Base-by-base conservation (phyloP, 2,888 invertebrate genomes). In the Polia nebulosa region DNA sequence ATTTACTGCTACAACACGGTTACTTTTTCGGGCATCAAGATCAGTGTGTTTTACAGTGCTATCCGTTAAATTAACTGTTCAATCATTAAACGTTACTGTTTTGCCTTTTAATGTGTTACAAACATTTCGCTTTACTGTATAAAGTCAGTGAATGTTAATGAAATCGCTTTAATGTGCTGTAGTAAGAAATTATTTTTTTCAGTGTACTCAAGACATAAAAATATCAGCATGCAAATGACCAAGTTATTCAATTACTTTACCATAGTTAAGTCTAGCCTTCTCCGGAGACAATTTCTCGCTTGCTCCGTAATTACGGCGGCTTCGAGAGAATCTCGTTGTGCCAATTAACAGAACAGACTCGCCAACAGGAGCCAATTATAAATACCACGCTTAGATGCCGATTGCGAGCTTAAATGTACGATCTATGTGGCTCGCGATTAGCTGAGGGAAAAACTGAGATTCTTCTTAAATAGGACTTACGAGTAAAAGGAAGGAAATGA, bases 291-390 rank as follows among this genome's bases (percentile, higher is more conserved):
- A 82, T 85, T 86, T 80, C 83, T 82, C 82, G 78, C 77, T 83
- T 77, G 77, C 75, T 70, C 52, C 72, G 78, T 83, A 87, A 87
- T 87, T 84, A 83, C 82, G 66, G 55, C 57, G 72, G 80, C 72
- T 82, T 85, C 75, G 76, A 79, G 84, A 76, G 82, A 88, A 88
- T 86, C 85, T 88, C 72, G 84, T 81, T 67, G 74, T 84, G 83
- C 86, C 89, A 90, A 89, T 90, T 90, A 89, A 85, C 80, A 82
- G 76, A 57, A 81, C 74, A 52, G 60, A 77, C 67, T 82, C 72
- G 78, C 78, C 70, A 84, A 72, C 80, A 77, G 78, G 20, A 83
- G 81, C 84, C 85, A 88, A 89, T 88, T 89, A 88, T 80, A 85
- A 83, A 84, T 81, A 85, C 78, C 82, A 71, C 76, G 82, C 57